Percentiles rank a stretch among this genome's conserved stretches.
Evolutionary conservation across 2,888 invertebrate genomes (phyloP).

Genomic region (Desoria tigrina): DNA sequence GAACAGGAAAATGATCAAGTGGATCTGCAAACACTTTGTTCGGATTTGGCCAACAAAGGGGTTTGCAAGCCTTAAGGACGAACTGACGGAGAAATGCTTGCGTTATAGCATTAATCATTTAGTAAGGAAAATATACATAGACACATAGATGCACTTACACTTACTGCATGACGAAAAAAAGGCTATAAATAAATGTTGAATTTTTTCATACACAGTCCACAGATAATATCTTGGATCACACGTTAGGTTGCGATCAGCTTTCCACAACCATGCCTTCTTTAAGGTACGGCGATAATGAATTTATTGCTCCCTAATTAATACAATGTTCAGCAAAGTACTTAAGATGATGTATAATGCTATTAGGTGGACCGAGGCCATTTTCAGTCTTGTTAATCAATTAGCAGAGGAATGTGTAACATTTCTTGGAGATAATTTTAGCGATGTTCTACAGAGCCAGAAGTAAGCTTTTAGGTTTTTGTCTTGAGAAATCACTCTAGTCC

Average conservation of each 20-base stretch:
- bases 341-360: not conserved
- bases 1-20: slow-evolving; percentile 78
- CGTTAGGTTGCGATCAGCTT: slow-evolving; percentile 80
- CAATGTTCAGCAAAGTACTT: no score
- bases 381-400: slow-evolving; percentile 74
- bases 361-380: slow-evolving; percentile 73
- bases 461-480: slow-evolving; percentile 40
- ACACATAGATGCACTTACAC: no score
- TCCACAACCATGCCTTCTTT: slow-evolving; percentile 74
- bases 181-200: no score
- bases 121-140: slow-evolving; percentile 58
- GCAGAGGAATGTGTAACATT: slow-evolving; percentile 78
- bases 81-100: slow-evolving; percentile 79
- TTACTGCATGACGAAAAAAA: slow-evolving; percentile 9
- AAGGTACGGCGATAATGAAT: slow-evolving; percentile 59
- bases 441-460: slow-evolving; percentile 69
- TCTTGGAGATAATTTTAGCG: slow-evolving; percentile 74
- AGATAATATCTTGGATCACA: slow-evolving; percentile 78
- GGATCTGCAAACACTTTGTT: slow-evolving; percentile 80
- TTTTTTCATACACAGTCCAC: no score
- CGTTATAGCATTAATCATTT: slow-evolving; percentile 79
- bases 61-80: slow-evolving; percentile 80
- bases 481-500: slow-evolving; percentile 4
- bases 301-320: no score
- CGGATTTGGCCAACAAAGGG: slow-evolving; percentile 89